Evolutionary conservation across 1,140 invertebrate genomes (phyloP).

Genomic region (Conus ventricosus): DNA sequence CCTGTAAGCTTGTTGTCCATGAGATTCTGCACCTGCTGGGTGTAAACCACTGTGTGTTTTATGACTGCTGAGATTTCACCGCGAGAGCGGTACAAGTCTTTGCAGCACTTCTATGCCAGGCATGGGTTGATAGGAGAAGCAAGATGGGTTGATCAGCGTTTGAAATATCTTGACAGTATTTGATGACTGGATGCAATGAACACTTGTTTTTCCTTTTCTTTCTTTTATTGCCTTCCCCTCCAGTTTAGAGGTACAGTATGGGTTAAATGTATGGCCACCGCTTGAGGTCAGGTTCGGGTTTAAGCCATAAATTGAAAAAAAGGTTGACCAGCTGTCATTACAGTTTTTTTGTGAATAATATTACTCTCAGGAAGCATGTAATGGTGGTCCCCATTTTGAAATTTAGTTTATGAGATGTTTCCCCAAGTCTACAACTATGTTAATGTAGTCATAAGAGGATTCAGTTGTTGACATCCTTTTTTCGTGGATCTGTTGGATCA

Average conservation of each 20-base stretch:
- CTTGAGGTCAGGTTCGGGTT: neutral
- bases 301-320: too few species aligned
- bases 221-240: too few species aligned
- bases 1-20: slow-evolving; percentile 68
- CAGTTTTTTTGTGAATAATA: too few species aligned
- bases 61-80: slow-evolving; percentile 68
- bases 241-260: neutral
- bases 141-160: slow-evolving; percentile 58
- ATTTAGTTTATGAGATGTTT: too few species aligned
- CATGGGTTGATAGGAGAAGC: slow-evolving; percentile 57
- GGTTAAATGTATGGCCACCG: neutral
- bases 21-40: slow-evolving; percentile 70
- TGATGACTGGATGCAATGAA: neutral
- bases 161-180: slow-evolving; percentile 44
- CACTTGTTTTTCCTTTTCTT: too few species aligned
- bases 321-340: too few species aligned
- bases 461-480: too few species aligned
- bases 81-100: slow-evolving; percentile 52
- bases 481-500: too few species aligned
- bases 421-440: too few species aligned
- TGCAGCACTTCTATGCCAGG: slow-evolving; percentile 61
- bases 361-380: too few species aligned
- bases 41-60: slow-evolving; percentile 68
- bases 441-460: too few species aligned
- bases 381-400: too few species aligned